A percentile compares a stretch with the other conserved stretches of the same genome.
phyloP scores from a whole-genome alignment of 2,888 invertebrate species.

The Erannis defoliaria region DNA sequence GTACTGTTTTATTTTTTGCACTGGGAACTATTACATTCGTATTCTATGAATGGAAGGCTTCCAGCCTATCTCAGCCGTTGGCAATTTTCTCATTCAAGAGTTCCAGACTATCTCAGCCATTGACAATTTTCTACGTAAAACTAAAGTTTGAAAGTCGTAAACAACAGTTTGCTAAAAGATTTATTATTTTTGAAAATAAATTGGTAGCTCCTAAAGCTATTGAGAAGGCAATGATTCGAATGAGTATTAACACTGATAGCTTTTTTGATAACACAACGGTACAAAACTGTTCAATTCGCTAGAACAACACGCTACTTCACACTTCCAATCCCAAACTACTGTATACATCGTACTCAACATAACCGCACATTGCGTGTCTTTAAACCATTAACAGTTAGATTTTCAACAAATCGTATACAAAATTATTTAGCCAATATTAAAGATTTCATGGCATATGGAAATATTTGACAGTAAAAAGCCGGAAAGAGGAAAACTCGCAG shows the following conservation, averaged over 20 bases:
- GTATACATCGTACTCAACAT: slow-evolving; percentile 19
- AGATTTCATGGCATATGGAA: slow-evolving; percentile 63
- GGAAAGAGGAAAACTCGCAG: slow-evolving; percentile 29
- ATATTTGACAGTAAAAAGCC: slow-evolving; percentile 59
- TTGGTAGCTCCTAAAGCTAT: too few species aligned
- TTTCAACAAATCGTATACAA: slow-evolving; percentile 47
- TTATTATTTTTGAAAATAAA: too few species aligned
- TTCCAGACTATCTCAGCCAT: too few species aligned
- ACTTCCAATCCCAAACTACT: slow-evolving; percentile 26
- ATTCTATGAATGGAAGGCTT: too few species aligned
- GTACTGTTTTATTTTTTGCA: too few species aligned
- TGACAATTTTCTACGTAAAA: too few species aligned
- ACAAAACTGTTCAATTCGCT: background rate
- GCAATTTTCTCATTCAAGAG: too few species aligned
- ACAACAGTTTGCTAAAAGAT: too few species aligned
- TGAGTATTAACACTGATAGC: background rate
- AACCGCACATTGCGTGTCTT: slow-evolving; percentile 45
- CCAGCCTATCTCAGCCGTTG: too few species aligned
- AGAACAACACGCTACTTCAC: slow-evolving; percentile 23
- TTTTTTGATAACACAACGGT: slow-evolving; percentile 20
- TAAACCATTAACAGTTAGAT: slow-evolving; percentile 39
- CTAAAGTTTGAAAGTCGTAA: too few species aligned
- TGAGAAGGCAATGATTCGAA: too few species aligned
- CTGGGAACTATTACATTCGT: too few species aligned
- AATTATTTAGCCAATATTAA: slow-evolving; percentile 62